Base-by-base conservation (phyloP, 2,888 invertebrate species). In the Sarcophaga subvicina region DNA sequence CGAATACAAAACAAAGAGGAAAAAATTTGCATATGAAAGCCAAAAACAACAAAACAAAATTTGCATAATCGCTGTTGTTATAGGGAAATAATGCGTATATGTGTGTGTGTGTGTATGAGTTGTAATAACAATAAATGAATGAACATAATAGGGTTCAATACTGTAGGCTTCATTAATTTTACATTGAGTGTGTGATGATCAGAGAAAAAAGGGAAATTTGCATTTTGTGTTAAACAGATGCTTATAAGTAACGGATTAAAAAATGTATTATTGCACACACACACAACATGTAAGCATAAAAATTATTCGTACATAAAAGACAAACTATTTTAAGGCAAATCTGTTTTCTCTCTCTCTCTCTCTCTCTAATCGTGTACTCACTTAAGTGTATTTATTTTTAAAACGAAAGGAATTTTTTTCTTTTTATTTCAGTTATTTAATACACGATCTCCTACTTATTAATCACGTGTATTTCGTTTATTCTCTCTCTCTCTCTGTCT, bases 11-110 rank as follows among this genome's bases (percentile, higher is more conserved):
- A 45, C 64, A 66, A 67, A 20, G 17, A 14, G 20, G 3, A 60
- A 75, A 71, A 54, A 80, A 84, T 84, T 79, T 84, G 83, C 83
- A 84, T 83, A 83, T 83, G 79, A 83, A 83, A 83, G 79, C 64
- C 11, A 1, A 47, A 77, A 27, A 67, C 47, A 22, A 49, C 22
- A 69, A 22, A 17, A 12, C 37, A 37, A 80, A 80, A 86, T 86
- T 86, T 86, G 83, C 86, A 86, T 86, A 86, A 86, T 86, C 86
- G 80, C 80, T 75, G 25, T 73, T 47, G 59, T 14, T 67, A 17
- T 67, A 10, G 25, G 17, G 11, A 45, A 67, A 20, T 4, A 12
- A 8, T 49, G 10, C 25, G 22, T 62, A 49, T 67, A 45, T 72
- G n/a, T 60, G 25, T 73, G 49, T 77, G 45, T 70, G 17, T 62